Base-by-base conservation (phyloP, 2,888 invertebrate species). In the Philhelius pedissequus region DNA sequence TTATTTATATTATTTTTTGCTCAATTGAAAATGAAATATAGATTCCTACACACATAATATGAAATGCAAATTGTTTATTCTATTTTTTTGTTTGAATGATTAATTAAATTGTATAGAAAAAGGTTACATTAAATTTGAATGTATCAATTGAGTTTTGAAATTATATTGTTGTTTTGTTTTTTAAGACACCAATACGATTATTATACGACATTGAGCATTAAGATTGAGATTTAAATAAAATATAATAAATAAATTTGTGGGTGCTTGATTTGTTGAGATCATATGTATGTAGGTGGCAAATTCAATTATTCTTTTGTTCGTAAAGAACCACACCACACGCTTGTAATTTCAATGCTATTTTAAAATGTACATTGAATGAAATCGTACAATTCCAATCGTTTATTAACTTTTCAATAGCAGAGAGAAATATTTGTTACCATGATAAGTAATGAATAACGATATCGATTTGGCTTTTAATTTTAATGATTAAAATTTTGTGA, bases 61-160 rank as follows among this genome's bases (percentile, higher is more conserved):
- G 9, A 64, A 77, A 78, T 82, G 60, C 78, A 73, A 82, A 82
- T 78, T 62, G 48, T 68, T 35, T 25, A 30, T 62, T 70, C 70
- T 52, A 4, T 25, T 15, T 40, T n/a, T 38, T 38, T 38, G 4
- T 38, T 38, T 3, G 48, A 71, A 50, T 43, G 50, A 77, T 76
- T 70, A 75, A 70, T 70, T 64, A 70, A 75, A 70, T 58, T 66
- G 30, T 30, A 56, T 20, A 54, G 3, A 54, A 5, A 68, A 69
- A 52, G 35, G 45, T 43, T 15, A 70, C 48, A 64, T 13, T n/a
- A 45, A 43, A 48, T 38, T 54, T 54, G n/a, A 32, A 52, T 38
- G 38, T 69, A 60, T 43, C 48, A 64, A 40, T 43, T 60, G 25
- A 15, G 25, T 0, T 15, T 60, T 18, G 4, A 18, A 43, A 43